Evolutionary conservation across 2,113 vertebrate genomes (phyloP).

Genomic region (Bos indicus): DNA sequence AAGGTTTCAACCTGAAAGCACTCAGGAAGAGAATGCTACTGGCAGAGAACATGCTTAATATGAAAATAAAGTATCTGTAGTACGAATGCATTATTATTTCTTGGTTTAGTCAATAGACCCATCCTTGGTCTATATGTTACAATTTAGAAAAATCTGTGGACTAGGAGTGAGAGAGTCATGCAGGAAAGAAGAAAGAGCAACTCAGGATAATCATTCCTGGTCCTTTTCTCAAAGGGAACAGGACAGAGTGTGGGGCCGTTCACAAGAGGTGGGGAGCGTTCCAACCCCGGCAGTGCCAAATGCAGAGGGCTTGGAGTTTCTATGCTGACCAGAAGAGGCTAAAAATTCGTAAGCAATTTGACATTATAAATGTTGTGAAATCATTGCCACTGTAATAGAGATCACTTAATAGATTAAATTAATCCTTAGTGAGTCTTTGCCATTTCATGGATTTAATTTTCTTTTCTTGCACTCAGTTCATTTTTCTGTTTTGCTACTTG

Average conservation of each 20-base stretch:
- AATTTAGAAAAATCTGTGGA: rapidly evolving
- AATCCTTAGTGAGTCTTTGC: neutral
- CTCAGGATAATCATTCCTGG: neutral
- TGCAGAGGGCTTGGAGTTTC: rapidly evolving
- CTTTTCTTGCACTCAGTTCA: neutral
- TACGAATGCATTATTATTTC: rapidly evolving
- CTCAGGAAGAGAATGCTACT: rapidly evolving
- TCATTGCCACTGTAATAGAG: neutral
- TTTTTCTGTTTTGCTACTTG: neutral
- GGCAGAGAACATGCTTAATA: neutral
- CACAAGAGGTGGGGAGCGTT: rapidly evolving
- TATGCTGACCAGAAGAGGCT: neutral
- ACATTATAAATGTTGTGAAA: neutral
- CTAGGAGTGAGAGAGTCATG: rapidly evolving
- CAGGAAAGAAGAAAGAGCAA: neutral
- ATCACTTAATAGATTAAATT: neutral
- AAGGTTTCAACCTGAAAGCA: rapidly evolving
- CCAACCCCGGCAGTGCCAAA: neutral
- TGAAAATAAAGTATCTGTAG: too few species aligned
- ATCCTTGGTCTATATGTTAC: rapidly evolving
- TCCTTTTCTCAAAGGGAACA: rapidly evolving
- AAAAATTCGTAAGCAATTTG: neutral
- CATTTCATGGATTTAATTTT: neutral
- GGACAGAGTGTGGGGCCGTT: neutral
- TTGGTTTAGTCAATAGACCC: neutral